Base-by-base conservation (phyloP, 2,113 vertebrate genomes). In the Archocentrus centrarchus region DNA sequence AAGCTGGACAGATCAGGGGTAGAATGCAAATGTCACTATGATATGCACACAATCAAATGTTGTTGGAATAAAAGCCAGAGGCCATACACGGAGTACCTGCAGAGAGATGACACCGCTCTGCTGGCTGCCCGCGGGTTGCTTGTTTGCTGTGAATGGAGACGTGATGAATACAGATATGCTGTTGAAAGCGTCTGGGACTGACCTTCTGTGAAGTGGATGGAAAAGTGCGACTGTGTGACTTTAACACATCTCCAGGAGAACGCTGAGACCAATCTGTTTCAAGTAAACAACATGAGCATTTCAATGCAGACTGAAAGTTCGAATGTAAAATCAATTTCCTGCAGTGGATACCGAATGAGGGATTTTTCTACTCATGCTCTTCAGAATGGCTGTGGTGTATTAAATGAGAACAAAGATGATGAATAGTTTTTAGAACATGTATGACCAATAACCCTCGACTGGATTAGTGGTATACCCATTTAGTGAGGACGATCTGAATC, bases 91-190 rank as follows among this genome's bases (percentile, higher is more conserved):
- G 37, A 57, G 22, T 63, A 78, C 77, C 70, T 80, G 89, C 73
- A 17, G 83, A 59, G 83, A 75, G 70, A 82, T 63, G 77, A 80
- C 83, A 76, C 57, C 0, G 5, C 3, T 35, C 50, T 5, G 57
- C 80, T 10, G 32, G 61, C 66, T 13, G 63, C 68, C 60, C 4
- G 14, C 22, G 1, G 83, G 79, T 84, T 32, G 75, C 68, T 75
- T 80, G 39, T 78, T 88, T 84, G 66, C 81, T 61, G 63, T 75
- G 87, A 85, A 86, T 77, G 27, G 80, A 83, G 86, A 83, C 14
- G 75, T 50, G 83, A 85, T 88, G 84, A 92, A 90, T 91, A 86
- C 86, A 88, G 79, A 89, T 87, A 20, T 0, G 24, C 50, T 15
- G 75, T 59, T 24, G 59, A 78, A 82, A 22, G 73, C 24, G 5